A percentile compares a stretch with the other conserved stretches of the same genome.
phyloP scores from a whole-genome alignment of 2,113 vertebrate species.

The Cnemophilus loriae region DNA sequence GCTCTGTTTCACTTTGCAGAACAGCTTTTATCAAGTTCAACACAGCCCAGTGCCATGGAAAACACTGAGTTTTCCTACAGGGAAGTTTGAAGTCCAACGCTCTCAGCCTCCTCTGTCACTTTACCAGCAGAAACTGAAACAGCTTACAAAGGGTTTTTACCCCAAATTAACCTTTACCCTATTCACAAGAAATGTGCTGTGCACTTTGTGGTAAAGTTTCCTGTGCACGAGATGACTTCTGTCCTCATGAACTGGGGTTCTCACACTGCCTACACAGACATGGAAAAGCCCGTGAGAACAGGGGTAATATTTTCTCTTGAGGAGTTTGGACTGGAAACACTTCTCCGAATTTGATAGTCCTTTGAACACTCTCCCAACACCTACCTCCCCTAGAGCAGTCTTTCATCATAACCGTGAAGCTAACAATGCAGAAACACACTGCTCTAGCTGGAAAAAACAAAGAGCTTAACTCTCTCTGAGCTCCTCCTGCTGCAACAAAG shows the following conservation, averaged over 20 bases:
- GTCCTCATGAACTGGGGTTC: neutral
- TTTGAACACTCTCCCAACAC: neutral
- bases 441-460: neutral
- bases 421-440: neutral
- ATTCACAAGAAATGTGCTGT: neutral
- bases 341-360: neutral
- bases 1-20: neutral
- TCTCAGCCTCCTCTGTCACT: neutral
- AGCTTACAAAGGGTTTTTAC: neutral
- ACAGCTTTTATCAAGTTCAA: neutral
- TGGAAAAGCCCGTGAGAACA: neutral
- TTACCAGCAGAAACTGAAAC: neutral
- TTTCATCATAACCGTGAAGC: neutral
- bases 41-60: neutral
- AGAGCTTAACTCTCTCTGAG: neutral
- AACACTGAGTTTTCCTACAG: neutral
- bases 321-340: neutral
- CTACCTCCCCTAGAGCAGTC: neutral
- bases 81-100: neutral
- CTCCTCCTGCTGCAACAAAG: neutral
- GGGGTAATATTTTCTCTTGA: neutral
- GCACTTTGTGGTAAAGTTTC: neutral
- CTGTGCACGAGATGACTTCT: neutral
- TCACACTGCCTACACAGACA: neutral
- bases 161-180: neutral